Base-by-base conservation (phyloP, 1,140 invertebrate genomes). In the Macrotrachela quadricornifera region DNA sequence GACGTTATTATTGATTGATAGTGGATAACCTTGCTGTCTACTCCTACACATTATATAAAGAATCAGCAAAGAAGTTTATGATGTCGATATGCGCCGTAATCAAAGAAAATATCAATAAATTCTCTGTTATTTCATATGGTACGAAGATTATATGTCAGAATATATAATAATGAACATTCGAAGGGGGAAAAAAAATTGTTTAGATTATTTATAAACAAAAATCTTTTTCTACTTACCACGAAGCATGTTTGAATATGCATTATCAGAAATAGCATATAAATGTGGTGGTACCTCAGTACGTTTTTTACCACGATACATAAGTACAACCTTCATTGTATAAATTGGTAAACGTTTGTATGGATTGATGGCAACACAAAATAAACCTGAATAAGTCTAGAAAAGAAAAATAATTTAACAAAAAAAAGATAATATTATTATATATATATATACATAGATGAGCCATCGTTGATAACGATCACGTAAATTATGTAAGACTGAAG, bases 291-390 rank as follows among this genome's bases (percentile, higher is more conserved):
- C 85, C 78, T 99, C 94, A 77, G 83, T 94, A 76, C 91, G 83
- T 75, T 94, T 87, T 76, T 88, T 88, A 70, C 91, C 90, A 75
- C 87, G 82, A 80, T 96, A 99, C 67, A 96, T 77, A 72, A 84
- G 85, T 64, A 94, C 85, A 68, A 85, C 91, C 72, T 85, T 81
- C 64, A 77, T 75, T 59, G 90, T 96, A 77, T 99, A 99, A 71
- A 99, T 95, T 62, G 94, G 94, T 76, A 85, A 91, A 64, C 94
- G 80, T 77, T 95, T 95, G 82, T 97, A 97, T 61, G 92, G 92
- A 76, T 99, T 99, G 79, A 99, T 94, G 65, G 90, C 90, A 66
- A 99, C 87, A 73, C 92, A 99, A 80, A 99, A 97, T 67, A 97
- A 80, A 70, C 92, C 92, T 64, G 94, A 99, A 73, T 99, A 99